Evolutionary conservation across 2,113 vertebrate genomes (phyloP).

Genomic region (Trematocara marginatum): DNA sequence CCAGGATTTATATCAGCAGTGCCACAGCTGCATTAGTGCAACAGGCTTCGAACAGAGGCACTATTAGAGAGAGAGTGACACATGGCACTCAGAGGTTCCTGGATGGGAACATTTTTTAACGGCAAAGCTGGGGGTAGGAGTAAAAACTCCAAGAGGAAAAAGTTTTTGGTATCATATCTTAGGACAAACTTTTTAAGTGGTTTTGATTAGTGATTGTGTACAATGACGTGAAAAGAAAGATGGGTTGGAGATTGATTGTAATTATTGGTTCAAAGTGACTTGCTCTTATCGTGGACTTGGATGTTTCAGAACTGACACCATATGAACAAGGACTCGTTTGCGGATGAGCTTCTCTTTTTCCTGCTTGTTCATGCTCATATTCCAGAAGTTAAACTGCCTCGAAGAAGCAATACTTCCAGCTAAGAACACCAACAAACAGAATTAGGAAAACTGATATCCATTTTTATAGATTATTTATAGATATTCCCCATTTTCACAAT

Average conservation of each 20-base stretch:
- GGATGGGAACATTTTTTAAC: not conserved
- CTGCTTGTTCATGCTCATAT: not conserved
- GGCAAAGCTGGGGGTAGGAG: not conserved
- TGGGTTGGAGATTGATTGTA: not conserved
- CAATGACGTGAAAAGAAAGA: not conserved
- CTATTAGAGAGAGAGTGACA: not conserved
- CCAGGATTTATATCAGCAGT: not conserved
- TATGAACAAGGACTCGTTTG: not conserved
- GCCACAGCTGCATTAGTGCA: not conserved
- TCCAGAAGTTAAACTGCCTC: not conserved
- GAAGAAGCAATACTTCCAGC: not conserved
- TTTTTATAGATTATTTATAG: not conserved
- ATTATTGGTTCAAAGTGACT: not conserved
- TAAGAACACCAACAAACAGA: not conserved
- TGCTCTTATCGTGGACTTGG: not conserved
- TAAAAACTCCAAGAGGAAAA: not conserved
- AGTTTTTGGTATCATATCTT: not conserved
- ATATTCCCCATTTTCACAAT: not conserved
- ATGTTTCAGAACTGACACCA: not conserved
- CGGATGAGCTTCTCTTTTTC: not conserved
- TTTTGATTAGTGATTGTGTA: not conserved
- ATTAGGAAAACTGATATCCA: not conserved
- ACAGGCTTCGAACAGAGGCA: not conserved
- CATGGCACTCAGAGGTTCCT: not conserved
- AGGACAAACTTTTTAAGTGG: not conserved